A percentile compares a stretch with the other conserved stretches of the same genome.
These are phyloP conservation scores for Conomelus anceps DNA, from an alignment of 2,888 invertebrate genomes.

Conservation along the genomic window DNA sequence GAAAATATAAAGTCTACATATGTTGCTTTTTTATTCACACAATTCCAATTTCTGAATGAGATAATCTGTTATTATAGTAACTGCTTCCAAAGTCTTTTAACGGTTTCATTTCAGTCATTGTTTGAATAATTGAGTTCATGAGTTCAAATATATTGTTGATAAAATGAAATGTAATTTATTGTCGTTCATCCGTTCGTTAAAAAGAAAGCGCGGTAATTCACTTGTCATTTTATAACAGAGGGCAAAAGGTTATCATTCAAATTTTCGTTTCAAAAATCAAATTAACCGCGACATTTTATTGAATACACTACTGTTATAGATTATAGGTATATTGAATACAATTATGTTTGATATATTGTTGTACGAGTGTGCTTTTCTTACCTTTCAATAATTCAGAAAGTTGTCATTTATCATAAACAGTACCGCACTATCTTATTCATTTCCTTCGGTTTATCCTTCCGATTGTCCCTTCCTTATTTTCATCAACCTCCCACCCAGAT, in stretches of 20 bases:
- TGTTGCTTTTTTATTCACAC: too few relatives aligned
- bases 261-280: not conserved
- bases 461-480: not conserved
- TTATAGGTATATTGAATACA: not conserved
- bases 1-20: too few relatives aligned
- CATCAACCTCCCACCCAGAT: too few relatives aligned
- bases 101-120: not conserved
- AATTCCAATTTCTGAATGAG: not conserved
- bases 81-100: not conserved
- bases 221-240: not conserved
- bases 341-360: too few relatives aligned
- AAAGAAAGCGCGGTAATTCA: not conserved
- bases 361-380: too few relatives aligned
- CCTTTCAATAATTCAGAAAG: not conserved
- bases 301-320: not conserved
- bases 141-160: not conserved
- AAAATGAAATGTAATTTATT: not conserved
- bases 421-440: not conserved
- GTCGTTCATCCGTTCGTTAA: too few relatives aligned
- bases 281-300: not conserved
- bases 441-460: not conserved
- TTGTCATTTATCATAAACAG: not conserved
- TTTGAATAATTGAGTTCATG: not conserved
- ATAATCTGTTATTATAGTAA: not conserved
- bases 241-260: not conserved